Evolutionary conservation across 2,797 vertebrate species (phyloP).

Genomic region (Rhinogobio ventralis): DNA sequence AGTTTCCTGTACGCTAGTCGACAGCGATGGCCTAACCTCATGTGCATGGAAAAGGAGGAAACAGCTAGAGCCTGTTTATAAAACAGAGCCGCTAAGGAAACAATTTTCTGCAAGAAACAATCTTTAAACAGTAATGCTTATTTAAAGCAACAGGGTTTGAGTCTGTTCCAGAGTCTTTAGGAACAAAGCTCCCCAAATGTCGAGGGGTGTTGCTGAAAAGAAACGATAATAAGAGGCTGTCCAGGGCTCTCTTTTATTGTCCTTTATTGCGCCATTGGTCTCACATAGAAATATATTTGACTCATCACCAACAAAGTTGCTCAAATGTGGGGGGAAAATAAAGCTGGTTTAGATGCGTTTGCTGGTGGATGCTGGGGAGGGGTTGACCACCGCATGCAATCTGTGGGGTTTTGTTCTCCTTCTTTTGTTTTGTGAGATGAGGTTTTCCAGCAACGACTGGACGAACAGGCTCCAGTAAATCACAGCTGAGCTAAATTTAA

Average conservation of each 20-base stretch:
- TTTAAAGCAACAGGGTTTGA: slow-evolving; percentile 59
- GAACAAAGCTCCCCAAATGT: slow-evolving; percentile 60
- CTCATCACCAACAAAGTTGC: slow-evolving; percentile 49
- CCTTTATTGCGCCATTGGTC: slow-evolving; percentile 59
- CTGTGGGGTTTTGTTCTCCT: slow-evolving; percentile 61
- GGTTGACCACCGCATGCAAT: slow-evolving; percentile 62
- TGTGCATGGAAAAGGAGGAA: not conserved
- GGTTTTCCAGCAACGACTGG: slow-evolving; percentile 61
- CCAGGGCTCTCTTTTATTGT: slow-evolving; percentile 57
- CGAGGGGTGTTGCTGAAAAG: slow-evolving; percentile 50
- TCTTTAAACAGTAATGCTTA: slow-evolving; percentile 61
- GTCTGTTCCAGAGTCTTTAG: slow-evolving; percentile 54
- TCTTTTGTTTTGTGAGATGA: slow-evolving; percentile 59
- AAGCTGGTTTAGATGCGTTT: slow-evolving; percentile 60
- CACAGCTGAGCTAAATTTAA: slow-evolving; percentile 67
- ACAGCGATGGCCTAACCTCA: not conserved
- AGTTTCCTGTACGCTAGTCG: not conserved
- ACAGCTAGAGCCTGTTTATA: not conserved
- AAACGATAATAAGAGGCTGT: slow-evolving; percentile 59
- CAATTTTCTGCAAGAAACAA: slow-evolving; percentile 46
- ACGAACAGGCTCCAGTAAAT: slow-evolving; percentile 71
- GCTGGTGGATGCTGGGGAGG: slow-evolving; percentile 54
- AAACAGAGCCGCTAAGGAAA: slow-evolving; percentile 33
- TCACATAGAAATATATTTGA: slow-evolving; percentile 59
- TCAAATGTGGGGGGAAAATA: slow-evolving; percentile 58